Evolutionary conservation across 2,797 vertebrate genomes (phyloP), one percentile per base, ranked within the genome.

Genomic region (Sparidentex hasta): DNA sequence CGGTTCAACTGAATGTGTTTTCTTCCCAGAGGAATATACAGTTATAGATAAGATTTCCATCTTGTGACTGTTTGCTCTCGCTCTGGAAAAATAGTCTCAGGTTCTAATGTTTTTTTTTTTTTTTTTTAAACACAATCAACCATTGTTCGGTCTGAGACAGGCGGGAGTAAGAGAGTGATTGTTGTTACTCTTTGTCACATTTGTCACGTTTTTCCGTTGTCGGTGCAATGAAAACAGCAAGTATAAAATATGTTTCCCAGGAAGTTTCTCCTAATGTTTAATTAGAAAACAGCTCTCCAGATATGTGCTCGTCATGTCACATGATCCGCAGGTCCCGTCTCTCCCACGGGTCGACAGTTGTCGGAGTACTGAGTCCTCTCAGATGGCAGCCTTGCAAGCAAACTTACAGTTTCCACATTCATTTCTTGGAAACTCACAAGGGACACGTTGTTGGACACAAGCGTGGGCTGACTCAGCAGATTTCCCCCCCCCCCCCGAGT

Each of bases 381-480:
- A 55, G 65, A 68, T 67, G 70, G 9, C 80, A 51, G 59, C 58
- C 59, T 76, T 83, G 67, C 84, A 77, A 86, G 67, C 33, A 25
- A 5, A 5, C 25, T 55, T 73, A 56, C 13, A 64, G 76, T 65
- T 71, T 71, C 23, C 76, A 76, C 4, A 44, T 13, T 18, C 11
- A 61, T 58, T 83, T 84, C 56, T 71, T 33, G 48, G 41, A 66
- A 54, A 71, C 57, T 71, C 25, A 29, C 38, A n/a, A 65, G 44
- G 16, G 47, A 50, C 7, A 33, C 52, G 9, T 9, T 58, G 3
- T 25, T 25, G 27, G n/a, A 68, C 17, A 51, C 17, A 62, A 51
- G 43, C 78, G 67, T 25, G 44, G 0, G 21, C 47, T 51, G 59
- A 84, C 44, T 25, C 23, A 65, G 51, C 54, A 71, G 3, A 33